Percentiles rank a stretch among this genome's conserved stretches.
These are phyloP conservation scores for Xylota segnis DNA, from an alignment of 2,888 invertebrate species.

Conservation along the genomic window DNA sequence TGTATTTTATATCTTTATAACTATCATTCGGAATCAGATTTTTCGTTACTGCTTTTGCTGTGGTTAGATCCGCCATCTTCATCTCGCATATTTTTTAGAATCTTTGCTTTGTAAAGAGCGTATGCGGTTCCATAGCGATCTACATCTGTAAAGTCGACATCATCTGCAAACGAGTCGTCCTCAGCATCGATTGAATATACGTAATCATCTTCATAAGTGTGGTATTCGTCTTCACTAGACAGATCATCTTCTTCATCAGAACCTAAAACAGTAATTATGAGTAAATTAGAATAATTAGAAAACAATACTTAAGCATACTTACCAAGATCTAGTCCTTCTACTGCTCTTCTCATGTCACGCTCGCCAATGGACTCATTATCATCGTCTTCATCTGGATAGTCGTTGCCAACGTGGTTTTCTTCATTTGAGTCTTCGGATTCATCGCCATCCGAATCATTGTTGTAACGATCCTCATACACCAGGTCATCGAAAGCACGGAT, in stretches of 20 bases:
- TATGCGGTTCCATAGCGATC: constrained; percentile 88
- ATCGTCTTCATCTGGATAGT: constrained; percentile 90
- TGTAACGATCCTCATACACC: constrained; percentile 81
- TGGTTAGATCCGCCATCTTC: constrained; percentile 28
- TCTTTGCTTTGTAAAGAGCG: constrained; percentile 88
- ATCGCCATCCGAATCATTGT: constrained; percentile 80
- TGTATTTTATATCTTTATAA: constrained; percentile 3
- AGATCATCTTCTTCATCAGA: constrained; percentile 78
- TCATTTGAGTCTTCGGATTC: constrained; percentile 91
- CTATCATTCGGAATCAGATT: constrained; percentile 26
- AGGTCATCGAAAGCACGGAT: constrained; percentile 81
- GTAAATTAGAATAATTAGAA: not conserved
- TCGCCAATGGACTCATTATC: constrained; percentile 80
- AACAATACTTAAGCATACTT: constrained; percentile 29
- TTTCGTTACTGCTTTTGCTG: constrained; percentile 2
- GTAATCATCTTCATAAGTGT: constrained; percentile 81
- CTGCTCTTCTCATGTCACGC: constrained; percentile 87
- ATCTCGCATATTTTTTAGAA: constrained; percentile 79
- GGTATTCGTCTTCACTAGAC: constrained; percentile 80
- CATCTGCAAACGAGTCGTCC: constrained; percentile 82
- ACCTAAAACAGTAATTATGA: constrained; percentile 8
- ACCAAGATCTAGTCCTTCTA: constrained; percentile 84
- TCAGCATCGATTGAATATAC: constrained; percentile 84
- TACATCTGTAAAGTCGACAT: constrained; percentile 85
- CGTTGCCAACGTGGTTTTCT: constrained; percentile 91